Evolutionary conservation across 2,113 vertebrate species (phyloP), one percentile per base, ranked within the genome.

Genomic region (Garra rufa): DNA sequence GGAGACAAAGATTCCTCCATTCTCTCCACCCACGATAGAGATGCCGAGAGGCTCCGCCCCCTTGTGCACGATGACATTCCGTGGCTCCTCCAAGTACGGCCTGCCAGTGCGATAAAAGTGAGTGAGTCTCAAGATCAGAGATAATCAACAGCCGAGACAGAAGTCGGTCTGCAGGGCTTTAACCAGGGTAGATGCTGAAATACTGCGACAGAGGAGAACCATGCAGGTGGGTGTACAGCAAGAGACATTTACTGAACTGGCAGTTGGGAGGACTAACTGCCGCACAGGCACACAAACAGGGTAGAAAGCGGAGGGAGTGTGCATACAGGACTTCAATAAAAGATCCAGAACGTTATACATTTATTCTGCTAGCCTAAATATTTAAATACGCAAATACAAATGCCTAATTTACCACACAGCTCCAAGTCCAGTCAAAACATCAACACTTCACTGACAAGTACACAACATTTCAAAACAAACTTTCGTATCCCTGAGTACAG

Each of bases 1-100:
- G 70, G 98, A 99, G 34, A 99, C 98, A 75, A 99, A 99, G 92
- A 99, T 96, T 0, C 98, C 98, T 5, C 98, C 98, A 13, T 98
- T 99, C 92, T 99, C 98, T 70, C 98, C 97, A 1, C 98, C 94
- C 88, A 99, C 97, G 0, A 99, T 99, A 90, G 98, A 99, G 90
- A 99, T 99, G 65, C 98, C 98, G 1, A 99, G 94, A 3, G 98
- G 98, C 90, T 99, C 98, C 0, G 95, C 94, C 41, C 98, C 98
- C 90, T 99, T 99, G 90, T 99, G 97, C 86, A 99, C 96, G 65
- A 96, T 95, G 21, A 99, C 97, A 2, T 98, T 97, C 61, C 98
- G 96, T 0, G 98, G 98, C 77, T 99, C 98, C 90, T 99, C 97
- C 92, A 99, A 88, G 81, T 97, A 98, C 7, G 97, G 98, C 93